Conservation (phyloP, 2,888 invertebrate genomes). For the Chromoteleia sp. region DNA sequence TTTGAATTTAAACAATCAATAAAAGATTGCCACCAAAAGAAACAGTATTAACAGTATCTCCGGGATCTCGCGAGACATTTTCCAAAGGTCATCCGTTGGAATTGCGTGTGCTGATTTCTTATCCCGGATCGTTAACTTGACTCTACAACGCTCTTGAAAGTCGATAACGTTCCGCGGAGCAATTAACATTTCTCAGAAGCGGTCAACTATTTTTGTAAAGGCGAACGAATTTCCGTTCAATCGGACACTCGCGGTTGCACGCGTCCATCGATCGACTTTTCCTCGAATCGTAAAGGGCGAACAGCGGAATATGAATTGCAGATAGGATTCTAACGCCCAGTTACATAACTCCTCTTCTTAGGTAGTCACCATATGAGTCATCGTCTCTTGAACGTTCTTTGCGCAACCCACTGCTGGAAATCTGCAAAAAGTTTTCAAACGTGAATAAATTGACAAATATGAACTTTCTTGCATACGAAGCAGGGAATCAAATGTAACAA, state of each 20-base stretch:
- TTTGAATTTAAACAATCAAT: slow-evolving; percentile 1
- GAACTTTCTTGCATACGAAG: background rate
- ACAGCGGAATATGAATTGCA: slow-evolving; percentile 6
- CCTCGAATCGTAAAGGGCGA: slow-evolving; percentile 14
- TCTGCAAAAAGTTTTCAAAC: background rate
- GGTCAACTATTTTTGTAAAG: slow-evolving; percentile 14
- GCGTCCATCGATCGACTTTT: slow-evolving; percentile 18
- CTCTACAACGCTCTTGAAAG: slow-evolving; percentile 19
- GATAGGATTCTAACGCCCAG: slow-evolving; percentile 47
- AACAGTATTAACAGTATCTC: slow-evolving; percentile 14
- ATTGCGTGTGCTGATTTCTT: slow-evolving; percentile 28
- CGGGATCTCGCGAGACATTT: slow-evolving; percentile 34
- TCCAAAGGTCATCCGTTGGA: slow-evolving; percentile 20
- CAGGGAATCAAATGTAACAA: too few relatives aligned
- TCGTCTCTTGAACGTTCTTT: slow-evolving; percentile 14
- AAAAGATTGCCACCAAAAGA: background rate
- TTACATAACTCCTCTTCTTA: slow-evolving; percentile 34
- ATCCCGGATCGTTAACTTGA: slow-evolving; percentile 20
- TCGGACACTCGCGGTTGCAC: background rate
- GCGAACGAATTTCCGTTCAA: background rate
- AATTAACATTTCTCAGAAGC: slow-evolving; percentile 2
- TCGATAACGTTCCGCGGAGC: slow-evolving; percentile 13
- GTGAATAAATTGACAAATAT: background rate
- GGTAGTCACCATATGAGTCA: slow-evolving; percentile 52
- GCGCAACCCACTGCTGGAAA: slow-evolving; percentile 16